Base-by-base conservation (phyloP, 2,113 vertebrate genomes). In the Halichoeres trimaculatus region DNA sequence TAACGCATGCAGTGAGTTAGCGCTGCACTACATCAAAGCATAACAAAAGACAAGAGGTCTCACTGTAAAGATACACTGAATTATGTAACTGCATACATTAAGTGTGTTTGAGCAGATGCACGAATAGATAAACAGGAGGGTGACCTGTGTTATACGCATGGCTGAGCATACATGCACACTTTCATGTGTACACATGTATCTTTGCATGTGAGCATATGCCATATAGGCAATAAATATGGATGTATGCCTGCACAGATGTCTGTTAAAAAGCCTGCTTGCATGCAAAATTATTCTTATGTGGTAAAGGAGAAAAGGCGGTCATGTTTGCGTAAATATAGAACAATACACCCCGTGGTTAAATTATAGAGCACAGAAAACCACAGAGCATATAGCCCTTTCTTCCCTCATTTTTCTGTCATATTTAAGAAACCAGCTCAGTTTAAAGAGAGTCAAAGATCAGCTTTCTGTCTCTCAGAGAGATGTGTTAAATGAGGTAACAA, bases 401-500 rank as follows among this genome's bases (percentile, higher is more conserved):
- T 26, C 50, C 30, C 13, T 53, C 24, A n/a, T 45, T n/a, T 58
- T 54, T 47, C 5, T 35, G 19, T 20, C 30, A 68, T 0, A 26
- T 19, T 71, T 78, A 24, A 80, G 61, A 76, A 78, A 78, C 52
- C 51, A 70, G 53, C 48, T 41, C 62, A 1, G 34, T 54, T 26
- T 53, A 50, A 61, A 20, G 16, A 71, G 58, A 77, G 38, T 53
- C 65, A 70, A 75, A 73, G 70, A n/a, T 51, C 53, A 70, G 30
- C 52, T 45, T 58, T 66, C 34, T 59, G 56, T 65, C 67, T 71
- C 56, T 69, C 62, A 43, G 40, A 60, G 45, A 71, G 66, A 74
- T 41, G 22, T 52, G 68, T 65, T 61, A 58, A 83, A 74, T 36
- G 38, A 80, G 69, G 58, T 72, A 78, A 54, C 75, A 82, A 70